Conservation (phyloP, 2,888 invertebrate species). For the Eurytoma californica region DNA sequence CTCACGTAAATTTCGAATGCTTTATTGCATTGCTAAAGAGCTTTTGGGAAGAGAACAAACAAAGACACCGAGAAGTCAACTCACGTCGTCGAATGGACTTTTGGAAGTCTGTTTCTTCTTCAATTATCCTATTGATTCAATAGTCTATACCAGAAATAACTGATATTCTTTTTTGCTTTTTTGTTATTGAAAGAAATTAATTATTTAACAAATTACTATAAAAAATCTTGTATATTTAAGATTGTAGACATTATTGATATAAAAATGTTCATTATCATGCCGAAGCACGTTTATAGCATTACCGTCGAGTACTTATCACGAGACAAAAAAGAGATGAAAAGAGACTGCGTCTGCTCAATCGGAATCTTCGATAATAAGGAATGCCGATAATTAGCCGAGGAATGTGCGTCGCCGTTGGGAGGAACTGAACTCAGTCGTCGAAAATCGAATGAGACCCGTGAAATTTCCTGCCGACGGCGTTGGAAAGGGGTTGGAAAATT, state of each 20-base stretch:
- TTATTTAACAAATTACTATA: no score
- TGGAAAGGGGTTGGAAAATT: slow-evolving; percentile 51
- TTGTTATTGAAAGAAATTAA: no score
- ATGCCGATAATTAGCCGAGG: slow-evolving; percentile 46
- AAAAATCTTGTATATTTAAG: no score
- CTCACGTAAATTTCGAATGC: slow-evolving; percentile 26
- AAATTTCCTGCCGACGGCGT: slow-evolving; percentile 37
- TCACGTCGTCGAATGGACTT: slow-evolving; percentile 1
- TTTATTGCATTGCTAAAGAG: slow-evolving; percentile 8
- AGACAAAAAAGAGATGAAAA: background rate
- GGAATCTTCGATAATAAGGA: slow-evolving; percentile 21
- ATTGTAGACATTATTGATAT: no score
- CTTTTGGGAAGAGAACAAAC: background rate
- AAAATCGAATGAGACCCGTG: slow-evolving; percentile 44
- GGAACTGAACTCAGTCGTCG: slow-evolving; percentile 12
- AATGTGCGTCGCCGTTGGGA: slow-evolving; percentile 31
- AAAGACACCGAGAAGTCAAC: background rate
- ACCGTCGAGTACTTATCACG: background rate
- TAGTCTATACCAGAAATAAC: no score
- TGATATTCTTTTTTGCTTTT: no score
- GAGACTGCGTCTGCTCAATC: slow-evolving; percentile 4
- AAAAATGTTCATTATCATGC: no score
- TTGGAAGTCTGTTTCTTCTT: background rate
- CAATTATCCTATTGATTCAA: no score
- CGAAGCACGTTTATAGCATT: background rate